Evolutionary conservation across 2,888 invertebrate genomes (phyloP), one percentile per base, ranked within the genome.

Genomic region (Eustalomyia histrio): DNA sequence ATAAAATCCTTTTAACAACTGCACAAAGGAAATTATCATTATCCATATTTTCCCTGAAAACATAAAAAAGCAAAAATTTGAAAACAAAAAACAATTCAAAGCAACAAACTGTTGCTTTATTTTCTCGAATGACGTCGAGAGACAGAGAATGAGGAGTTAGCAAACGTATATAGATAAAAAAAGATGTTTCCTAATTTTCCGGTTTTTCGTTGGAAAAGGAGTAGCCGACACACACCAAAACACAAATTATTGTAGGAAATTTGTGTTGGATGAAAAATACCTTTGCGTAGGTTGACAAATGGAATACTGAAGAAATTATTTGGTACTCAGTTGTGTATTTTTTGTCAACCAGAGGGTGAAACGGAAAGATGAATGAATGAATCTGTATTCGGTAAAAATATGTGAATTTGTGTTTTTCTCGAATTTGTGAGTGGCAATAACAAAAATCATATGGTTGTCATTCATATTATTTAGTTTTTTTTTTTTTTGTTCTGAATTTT

Each of bases 391-490:
- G 24, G n/a, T 57, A 7, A 2, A 58, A 53, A 65, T n/a, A 43
- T 12, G 55, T 63, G 33, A 14, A 24, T 14, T 60, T 52, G 57
- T 47, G 12, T n/a, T 21, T 16, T 29, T 29, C 29, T 29, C 10
- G 0, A n/a, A 52, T 50, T 43, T 24, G 9, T 47, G 64, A 72
- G 55, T 61, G 72, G 76, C 73, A 79, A 79, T 79, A 79, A 79
- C 76, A 82, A 79, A 76, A 79, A 69, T 82, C 73, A 76, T 80
- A 76, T 82, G 76, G 65, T 73, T 71, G 63, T 71, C 58, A 52
- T 71, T 61, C 5, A 58, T 14, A 53, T 58, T 60, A 63, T 68
- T 63, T 58, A 58, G 16, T 57, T 17, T 50, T 18, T 58, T 18
- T 64, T n/a, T n/a, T n/a, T n/a, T n/a, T n/a, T n/a, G n/a, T n/a